Evolutionary conservation across 1,140 invertebrate species (phyloP).

Genomic region (Drosophila tsacasi): DNA sequence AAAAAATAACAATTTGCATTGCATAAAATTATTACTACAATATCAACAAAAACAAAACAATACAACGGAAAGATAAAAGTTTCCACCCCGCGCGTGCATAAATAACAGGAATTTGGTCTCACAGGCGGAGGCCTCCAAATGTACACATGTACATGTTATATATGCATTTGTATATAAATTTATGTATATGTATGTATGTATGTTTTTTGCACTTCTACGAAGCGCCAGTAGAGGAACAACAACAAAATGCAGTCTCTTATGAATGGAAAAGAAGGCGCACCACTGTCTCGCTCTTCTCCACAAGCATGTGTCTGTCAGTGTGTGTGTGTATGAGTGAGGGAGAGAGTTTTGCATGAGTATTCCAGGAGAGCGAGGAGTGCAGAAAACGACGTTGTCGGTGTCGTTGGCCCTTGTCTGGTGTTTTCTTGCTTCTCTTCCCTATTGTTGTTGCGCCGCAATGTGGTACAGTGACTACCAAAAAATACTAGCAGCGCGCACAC

Average conservation of each 20-base stretch:
- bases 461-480: slow-evolving; percentile 82
- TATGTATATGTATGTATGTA: not conserved
- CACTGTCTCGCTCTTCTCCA: slow-evolving; percentile 32
- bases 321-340: slow-evolving; percentile 3
- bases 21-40: not conserved
- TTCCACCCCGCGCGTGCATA: slow-evolving; percentile 20
- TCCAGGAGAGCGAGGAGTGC: slow-evolving; percentile 20
- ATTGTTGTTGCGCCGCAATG: slow-evolving; percentile 66
- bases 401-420: slow-evolving; percentile 78
- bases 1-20: not conserved
- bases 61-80: slow-evolving; percentile 3
- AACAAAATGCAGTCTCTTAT: slow-evolving; percentile 53
- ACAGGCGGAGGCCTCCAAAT: slow-evolving; percentile 15
- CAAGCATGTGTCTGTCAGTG: not conserved
- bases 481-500: slow-evolving; percentile 62
- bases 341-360: slow-evolving; percentile 24
- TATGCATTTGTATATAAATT: not conserved
- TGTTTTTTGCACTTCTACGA: slow-evolving; percentile 26
- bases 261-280: slow-evolving; percentile 50
- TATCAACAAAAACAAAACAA: slow-evolving; percentile 25
- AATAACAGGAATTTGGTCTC: slow-evolving; percentile 29
- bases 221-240: slow-evolving; percentile 36
- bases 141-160: not conserved
- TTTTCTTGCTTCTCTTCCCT: slow-evolving; percentile 46
- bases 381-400: slow-evolving; percentile 46